Base-by-base conservation (phyloP, 2,888 invertebrate species). In the Homarus gammarus region DNA sequence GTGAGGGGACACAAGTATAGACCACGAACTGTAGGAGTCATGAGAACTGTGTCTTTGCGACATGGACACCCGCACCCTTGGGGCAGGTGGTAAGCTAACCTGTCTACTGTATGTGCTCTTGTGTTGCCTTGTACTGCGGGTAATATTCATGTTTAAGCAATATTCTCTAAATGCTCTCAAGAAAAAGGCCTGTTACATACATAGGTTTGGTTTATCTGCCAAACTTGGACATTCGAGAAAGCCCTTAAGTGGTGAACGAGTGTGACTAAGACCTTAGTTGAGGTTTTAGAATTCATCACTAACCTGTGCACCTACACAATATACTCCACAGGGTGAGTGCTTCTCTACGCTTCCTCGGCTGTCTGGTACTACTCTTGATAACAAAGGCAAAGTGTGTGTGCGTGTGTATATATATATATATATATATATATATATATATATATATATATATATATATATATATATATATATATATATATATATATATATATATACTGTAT, bases 401-500 rank as follows among this genome's bases (percentile, higher is more conserved):
- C 22, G 3, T 12, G 3, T 44, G 27, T 51, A 2, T 51, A 27
- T 51, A 27, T 51, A 51, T 51, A 27, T 51, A 51, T 77, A 49
- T 49, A 51, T 77, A 77, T n/a, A 77, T n/a, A 40, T 51, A 77
- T 8, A 27, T 51, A 8, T 77, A 27, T 51, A 77, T 51, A 49
- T 51, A 77, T 51, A 49, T 77, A 77, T 49, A 27, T 49, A 49
- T 77, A 77, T 77, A 51, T 51, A 51, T 78, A 78, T 75, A 36
- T 75, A 38, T 75, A 38, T 75, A 38, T 75, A 36, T 75, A 18
- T 75, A 44, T 75, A 44, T 44, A 40, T 44, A 40, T 75, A 40
- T 75, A 18, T 75, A 75, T 75, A 75, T 75, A 75, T 75, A 75
- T 75, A 75, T 75, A 75, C n/a, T 75, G 75, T 40, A 75, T 75